phyloP scores from a whole-genome alignment of 2,888 invertebrate genomes.

The Osmoderma eremita region DNA sequence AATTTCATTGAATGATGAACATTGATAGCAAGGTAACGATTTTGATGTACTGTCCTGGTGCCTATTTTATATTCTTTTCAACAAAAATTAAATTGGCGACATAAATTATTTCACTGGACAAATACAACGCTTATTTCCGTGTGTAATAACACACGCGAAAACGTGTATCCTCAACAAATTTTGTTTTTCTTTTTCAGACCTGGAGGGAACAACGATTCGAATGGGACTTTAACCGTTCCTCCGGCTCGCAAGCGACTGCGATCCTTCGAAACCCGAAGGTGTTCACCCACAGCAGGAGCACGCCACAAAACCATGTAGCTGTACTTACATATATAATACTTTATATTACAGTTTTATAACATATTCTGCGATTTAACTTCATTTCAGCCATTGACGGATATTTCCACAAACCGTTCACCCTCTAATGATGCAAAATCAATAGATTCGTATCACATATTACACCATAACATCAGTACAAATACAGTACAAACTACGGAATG shows the following conservation, averaged over 20 bases:
- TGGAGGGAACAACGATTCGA: conserved; percentile 51
- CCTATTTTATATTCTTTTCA: too few species aligned
- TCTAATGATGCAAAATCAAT: neutral
- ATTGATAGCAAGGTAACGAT: too few species aligned
- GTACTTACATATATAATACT: conserved; percentile 45
- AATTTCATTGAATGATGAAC: too few species aligned
- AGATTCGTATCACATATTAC: neutral
- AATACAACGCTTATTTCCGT: conserved; percentile 21
- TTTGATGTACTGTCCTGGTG: too few species aligned
- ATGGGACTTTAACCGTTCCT: conserved; percentile 52
- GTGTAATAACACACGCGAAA: conserved; percentile 16
- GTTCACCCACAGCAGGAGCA: conserved; percentile 47
- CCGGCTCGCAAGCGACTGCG: conserved; percentile 55
- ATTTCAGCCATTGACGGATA: neutral
- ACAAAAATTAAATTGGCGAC: too few species aligned
- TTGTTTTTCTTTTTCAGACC: conserved; percentile 51
- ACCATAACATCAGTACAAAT: conserved; percentile 9
- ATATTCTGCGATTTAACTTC: neutral
- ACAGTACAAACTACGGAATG: conserved; percentile 4
- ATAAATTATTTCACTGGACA: too few species aligned
- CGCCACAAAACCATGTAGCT: conserved; percentile 61
- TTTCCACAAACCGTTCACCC: neutral
- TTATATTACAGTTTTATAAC: conserved; percentile 16
- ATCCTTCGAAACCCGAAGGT: conserved; percentile 57
- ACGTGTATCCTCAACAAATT: conserved; percentile 16